Evolutionary conservation across 2,113 vertebrate species (phyloP), one percentile per base, ranked within the genome.

Genomic region (Xiphophorus hellerii): DNA sequence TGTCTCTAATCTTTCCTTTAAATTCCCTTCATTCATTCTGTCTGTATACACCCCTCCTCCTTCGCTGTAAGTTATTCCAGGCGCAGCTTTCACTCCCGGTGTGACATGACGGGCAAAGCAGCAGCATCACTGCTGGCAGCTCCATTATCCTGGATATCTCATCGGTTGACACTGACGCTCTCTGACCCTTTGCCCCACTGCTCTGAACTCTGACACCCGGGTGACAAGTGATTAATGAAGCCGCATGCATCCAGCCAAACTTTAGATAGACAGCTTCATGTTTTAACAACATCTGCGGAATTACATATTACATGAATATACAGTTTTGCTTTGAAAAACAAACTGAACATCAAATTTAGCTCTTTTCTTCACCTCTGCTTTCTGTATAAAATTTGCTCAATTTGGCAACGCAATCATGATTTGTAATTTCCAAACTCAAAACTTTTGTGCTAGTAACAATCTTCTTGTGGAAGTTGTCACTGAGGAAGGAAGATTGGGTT

Each of bases 71-170:
- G 71, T 71, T 73, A 84, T 86, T 82, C 51, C 64, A 82, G 72
- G 69, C 69, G 71, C 73, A 33, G 76, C 84, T 79, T 67, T 66
- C 66, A 0, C 74, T 76, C 10, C 5, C 37, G 39, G 54, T 66
- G 61, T 60, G 83, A 86, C 73, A 58, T 82, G 80, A 83, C 31
- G 74, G 82, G 82, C 72, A 25, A 54, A 75, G 73, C 82, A 63
- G 72, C 20, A 3, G 25, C 54, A 15, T 73, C 68, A 29, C 85
- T 79, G 69, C 88, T 90, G 87, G 77, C 72, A 72, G 83, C 68
- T 85, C 81, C 89, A 91, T 92, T 89, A 92, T 86, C 82, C 89
- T 91, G 88, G 68, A 82, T 79, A 85, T 84, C 87, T 90, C 86
- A 87, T 89, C 67, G 73, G 78, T 4, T 64, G 80, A 74, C 73